Conservation (phyloP, 2,797 vertebrate genomes). For the Jordanella pulchra region DNA sequence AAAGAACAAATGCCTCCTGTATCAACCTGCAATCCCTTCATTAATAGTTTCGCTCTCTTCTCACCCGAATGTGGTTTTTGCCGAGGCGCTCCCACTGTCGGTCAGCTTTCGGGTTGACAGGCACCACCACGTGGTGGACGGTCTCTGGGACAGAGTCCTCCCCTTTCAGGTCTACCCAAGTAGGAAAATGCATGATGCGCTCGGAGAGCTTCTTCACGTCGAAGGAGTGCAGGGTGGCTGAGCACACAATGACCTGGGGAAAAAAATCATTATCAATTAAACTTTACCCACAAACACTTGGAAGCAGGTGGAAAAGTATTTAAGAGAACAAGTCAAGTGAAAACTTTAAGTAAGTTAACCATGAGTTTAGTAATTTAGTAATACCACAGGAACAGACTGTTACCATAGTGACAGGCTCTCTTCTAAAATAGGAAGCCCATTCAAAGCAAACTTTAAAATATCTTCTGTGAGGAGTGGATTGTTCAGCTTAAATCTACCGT, state of each 20-base stretch:
- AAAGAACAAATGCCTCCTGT: not conserved
- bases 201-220: slow-evolving; percentile 98
- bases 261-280: not conserved
- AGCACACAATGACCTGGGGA: slow-evolving; percentile 95
- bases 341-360: not conserved
- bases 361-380: no score
- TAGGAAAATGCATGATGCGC: slow-evolving; percentile 99
- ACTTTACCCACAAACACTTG: not conserved
- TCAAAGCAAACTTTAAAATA: no score
- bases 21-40: not conserved
- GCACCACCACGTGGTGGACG: slow-evolving; percentile 95
- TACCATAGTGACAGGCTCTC: no score
- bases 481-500: no score
- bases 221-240: slow-evolving; percentile 96
- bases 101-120: slow-evolving; percentile 91
- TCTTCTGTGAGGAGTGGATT: no score
- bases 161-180: slow-evolving; percentile 98
- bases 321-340: not conserved
- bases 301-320: not conserved
- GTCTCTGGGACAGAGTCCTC: slow-evolving; percentile 98
- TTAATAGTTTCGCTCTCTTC: not conserved
- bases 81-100: slow-evolving; percentile 90
- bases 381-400: no score
- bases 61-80: slow-evolving; percentile 90
- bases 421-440: no score